Conservation (phyloP, 2,113 vertebrate genomes). For the Sterna hirundo region DNA sequence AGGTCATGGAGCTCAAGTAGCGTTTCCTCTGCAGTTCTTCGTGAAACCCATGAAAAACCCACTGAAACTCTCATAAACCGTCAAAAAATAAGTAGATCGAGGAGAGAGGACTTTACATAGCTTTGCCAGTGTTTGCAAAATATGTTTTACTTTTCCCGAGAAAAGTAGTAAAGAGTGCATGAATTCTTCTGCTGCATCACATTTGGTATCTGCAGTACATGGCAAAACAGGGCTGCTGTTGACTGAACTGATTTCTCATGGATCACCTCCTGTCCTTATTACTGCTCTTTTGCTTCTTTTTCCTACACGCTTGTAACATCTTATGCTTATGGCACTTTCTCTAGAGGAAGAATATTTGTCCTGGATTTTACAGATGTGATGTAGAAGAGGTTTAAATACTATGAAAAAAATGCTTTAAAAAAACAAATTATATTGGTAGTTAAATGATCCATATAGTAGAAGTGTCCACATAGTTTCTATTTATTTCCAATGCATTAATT, state of each 20-base stretch:
- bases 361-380: not conserved
- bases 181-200: not conserved
- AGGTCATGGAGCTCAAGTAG: not conserved
- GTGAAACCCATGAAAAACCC: not conserved
- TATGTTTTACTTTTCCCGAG: not conserved
- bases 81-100: not conserved
- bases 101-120: not conserved
- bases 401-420: not conserved
- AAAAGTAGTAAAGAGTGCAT: not conserved
- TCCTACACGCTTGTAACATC: not conserved
- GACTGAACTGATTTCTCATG: not conserved
- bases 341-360: not conserved
- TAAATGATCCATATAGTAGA: not conserved
- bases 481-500: not conserved
- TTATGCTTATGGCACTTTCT: not conserved
- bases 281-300: not conserved
- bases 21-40: not conserved
- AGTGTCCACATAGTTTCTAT: not conserved
- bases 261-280: not conserved
- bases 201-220: not conserved
- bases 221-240: not conserved
- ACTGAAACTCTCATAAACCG: not conserved
- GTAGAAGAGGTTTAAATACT: not conserved
- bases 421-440: not conserved
- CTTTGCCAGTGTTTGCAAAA: not conserved